phyloP scores from a whole-genome alignment of 2,113 vertebrate species.

The Synodontis membranacea region DNA sequence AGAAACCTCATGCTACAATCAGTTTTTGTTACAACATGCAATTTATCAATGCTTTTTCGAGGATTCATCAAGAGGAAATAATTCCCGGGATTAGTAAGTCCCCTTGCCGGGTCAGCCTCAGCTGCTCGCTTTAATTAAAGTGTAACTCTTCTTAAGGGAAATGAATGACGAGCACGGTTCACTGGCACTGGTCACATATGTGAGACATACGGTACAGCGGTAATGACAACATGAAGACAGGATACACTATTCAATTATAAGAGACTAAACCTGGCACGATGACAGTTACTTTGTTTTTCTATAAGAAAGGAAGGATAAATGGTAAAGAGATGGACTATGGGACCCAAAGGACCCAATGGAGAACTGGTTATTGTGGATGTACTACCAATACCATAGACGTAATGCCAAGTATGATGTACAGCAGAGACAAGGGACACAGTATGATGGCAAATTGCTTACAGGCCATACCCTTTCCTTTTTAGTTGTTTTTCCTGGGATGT shows the following conservation, averaged over 20 bases:
- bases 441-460: not conserved
- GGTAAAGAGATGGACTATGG: not conserved
- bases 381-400: not conserved
- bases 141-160: slow-evolving; percentile 39
- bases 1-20: slow-evolving; percentile 25
- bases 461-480: not conserved
- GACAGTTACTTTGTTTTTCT: not conserved
- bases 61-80: not conserved
- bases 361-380: not conserved
- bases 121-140: slow-evolving; percentile 44
- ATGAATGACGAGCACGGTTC: slow-evolving; percentile 17
- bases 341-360: not conserved
- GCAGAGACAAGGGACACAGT: not conserved
- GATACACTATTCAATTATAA: not conserved
- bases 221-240: slow-evolving; percentile 27
- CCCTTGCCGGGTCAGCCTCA: slow-evolving; percentile 10
- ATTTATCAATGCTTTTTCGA: not conserved
- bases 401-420: not conserved
- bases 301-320: not conserved
- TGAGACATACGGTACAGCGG: slow-evolving; percentile 16
- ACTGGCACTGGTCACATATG: slow-evolving; percentile 25
- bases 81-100: not conserved
- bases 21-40: slow-evolving; percentile 5
- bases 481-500: not conserved
- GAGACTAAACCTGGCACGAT: not conserved